Evolutionary conservation across 1,140 invertebrate genomes (phyloP).

Genomic region (Philotrypesis tridentata): DNA sequence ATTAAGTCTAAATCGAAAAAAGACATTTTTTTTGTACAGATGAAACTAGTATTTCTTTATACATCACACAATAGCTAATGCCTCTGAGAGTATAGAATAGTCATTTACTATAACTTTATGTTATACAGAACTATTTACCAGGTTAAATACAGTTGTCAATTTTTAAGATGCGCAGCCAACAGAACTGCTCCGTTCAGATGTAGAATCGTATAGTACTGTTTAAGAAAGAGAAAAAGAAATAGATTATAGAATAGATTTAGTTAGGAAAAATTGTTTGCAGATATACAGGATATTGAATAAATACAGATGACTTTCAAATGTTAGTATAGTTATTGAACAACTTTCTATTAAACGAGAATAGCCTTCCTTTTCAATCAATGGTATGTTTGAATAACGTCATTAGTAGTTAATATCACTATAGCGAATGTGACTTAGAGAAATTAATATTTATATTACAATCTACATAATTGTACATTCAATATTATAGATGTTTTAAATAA

Average conservation of each 20-base stretch:
- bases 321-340: not conserved
- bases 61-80: not conserved
- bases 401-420: not conserved
- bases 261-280: not conserved
- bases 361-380: not conserved
- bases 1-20: not conserved
- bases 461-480: not conserved
- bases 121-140: constrained; percentile 17
- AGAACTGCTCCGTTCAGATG: constrained; percentile 19
- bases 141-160: not conserved
- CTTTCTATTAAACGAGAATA: not conserved
- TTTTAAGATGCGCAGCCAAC: constrained; percentile 26
- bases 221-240: not conserved
- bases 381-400: not conserved
- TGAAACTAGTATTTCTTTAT: not conserved
- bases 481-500: not conserved
- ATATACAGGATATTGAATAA: not conserved
- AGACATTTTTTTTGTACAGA: not conserved
- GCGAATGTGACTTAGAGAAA: not conserved
- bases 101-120: not conserved
- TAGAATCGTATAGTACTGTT: not conserved
- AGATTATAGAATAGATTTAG: not conserved
- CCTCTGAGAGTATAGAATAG: constrained; percentile 19
- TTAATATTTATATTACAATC: not conserved
- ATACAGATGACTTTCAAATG: not conserved